These are phyloP conservation scores for Lepisosteus oculatus DNA, from an alignment of 2,113 vertebrate species.

Conservation along the genomic window DNA sequence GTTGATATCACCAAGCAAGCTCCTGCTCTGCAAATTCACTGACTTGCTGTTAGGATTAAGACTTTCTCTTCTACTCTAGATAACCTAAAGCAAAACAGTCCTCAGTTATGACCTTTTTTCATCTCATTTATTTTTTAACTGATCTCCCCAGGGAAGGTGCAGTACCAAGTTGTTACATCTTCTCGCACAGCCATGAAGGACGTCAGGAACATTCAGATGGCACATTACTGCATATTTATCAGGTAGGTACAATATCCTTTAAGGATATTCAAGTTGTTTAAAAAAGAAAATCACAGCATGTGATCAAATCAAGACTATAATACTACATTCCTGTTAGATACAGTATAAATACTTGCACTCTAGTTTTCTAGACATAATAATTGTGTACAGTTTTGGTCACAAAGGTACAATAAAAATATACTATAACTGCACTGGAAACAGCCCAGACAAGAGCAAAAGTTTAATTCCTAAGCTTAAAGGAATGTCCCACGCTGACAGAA, in stretches of 20 bases:
- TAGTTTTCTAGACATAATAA: too few relatives aligned
- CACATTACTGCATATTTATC: background rate
- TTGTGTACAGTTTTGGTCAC: too few relatives aligned
- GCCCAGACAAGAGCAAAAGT: too few relatives aligned
- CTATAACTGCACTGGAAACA: too few relatives aligned
- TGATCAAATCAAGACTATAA: background rate
- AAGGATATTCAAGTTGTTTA: background rate
- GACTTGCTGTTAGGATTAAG: background rate
- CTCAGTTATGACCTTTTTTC: background rate
- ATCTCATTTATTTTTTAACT: conserved; percentile 1
- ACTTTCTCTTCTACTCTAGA: background rate
- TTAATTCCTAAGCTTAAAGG: too few relatives aligned
- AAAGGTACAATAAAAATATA: too few relatives aligned
- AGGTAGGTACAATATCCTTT: background rate
- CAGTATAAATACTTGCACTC: too few relatives aligned
- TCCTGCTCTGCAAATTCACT: background rate
- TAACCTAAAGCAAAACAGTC: background rate
- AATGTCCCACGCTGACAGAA: too few relatives aligned
- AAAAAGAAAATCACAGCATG: background rate
- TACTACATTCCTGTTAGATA: background rate
- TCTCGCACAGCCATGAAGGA: background rate
- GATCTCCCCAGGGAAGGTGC: background rate
- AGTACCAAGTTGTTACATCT: background rate
- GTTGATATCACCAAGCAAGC: background rate
- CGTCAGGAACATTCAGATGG: background rate